Conservation (phyloP, 2,113 vertebrate genomes). For the Thamnaconus septentrionalis region DNA sequence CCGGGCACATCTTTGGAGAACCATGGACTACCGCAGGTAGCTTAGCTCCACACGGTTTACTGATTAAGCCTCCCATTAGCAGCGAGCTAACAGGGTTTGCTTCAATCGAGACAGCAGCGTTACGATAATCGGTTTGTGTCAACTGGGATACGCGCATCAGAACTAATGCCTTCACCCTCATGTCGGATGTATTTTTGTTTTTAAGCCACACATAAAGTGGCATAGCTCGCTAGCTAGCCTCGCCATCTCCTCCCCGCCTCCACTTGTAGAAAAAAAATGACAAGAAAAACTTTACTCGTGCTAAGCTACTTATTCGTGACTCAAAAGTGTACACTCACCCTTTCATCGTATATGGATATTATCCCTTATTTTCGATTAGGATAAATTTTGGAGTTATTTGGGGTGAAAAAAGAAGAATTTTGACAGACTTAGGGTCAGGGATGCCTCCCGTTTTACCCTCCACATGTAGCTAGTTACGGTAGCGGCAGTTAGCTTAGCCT, state of each 20-base stretch:
- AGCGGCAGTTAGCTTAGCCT: constrained; percentile 71
- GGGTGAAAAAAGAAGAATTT: constrained; percentile 48
- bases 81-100: constrained; percentile 42
- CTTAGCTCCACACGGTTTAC: constrained; percentile 47
- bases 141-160: background rate
- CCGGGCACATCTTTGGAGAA: background rate
- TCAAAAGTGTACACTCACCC: constrained; percentile 75
- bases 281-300: constrained; percentile 72
- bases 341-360: constrained; percentile 77
- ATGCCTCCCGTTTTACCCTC: constrained; percentile 78
- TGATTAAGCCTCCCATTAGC: constrained; percentile 54
- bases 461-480: constrained; percentile 79
- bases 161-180: background rate
- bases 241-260: constrained; percentile 66
- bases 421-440: constrained; percentile 71
- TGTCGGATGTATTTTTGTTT: constrained; percentile 4
- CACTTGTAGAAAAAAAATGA: constrained; percentile 60
- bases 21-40: constrained; percentile 13
- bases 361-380: constrained; percentile 57
- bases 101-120: background rate
- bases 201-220: constrained; percentile 25
- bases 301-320: constrained; percentile 49
- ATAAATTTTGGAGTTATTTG: constrained; percentile 56
- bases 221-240: constrained; percentile 56
- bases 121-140: constrained; percentile 17